Evolutionary conservation across 2,797 vertebrate genomes (phyloP).

Genomic region (Halcyon smyrnensis): DNA sequence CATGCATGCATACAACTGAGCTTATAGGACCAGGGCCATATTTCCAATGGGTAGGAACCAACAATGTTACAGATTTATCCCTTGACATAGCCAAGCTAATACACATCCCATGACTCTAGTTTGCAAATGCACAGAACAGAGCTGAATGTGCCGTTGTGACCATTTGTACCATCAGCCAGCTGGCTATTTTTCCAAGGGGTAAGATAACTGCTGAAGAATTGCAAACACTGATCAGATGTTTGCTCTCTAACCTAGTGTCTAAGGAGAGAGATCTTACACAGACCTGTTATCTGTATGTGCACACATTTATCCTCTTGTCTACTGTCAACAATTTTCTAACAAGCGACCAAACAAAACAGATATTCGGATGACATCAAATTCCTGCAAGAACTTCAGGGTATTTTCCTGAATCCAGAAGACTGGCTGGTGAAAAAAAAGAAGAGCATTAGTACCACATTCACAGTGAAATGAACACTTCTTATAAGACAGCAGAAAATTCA

Average conservation of each 20-base stretch:
- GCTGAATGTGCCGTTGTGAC: not conserved
- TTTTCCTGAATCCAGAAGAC: not conserved
- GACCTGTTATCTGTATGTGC: not conserved
- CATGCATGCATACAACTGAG: not conserved
- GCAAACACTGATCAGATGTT: not conserved
- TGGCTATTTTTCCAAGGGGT: not conserved
- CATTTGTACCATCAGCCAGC: not conserved
- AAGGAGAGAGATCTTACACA: not conserved
- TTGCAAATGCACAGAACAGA: not conserved
- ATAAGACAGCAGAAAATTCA: not conserved
- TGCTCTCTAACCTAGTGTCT: not conserved
- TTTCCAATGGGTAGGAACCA: not conserved
- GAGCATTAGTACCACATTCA: rapidly evolving
- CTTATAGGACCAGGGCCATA: not conserved
- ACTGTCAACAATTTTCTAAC: not conserved
- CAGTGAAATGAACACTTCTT: not conserved
- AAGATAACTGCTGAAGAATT: not conserved
- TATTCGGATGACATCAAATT: not conserved
- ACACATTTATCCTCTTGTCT: not conserved
- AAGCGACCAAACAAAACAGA: not conserved
- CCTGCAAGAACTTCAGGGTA: not conserved
- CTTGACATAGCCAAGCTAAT: not conserved
- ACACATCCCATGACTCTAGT: rapidly evolving
- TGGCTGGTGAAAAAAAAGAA: not conserved
- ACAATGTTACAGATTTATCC: not conserved